Conservation (phyloP, 2,797 vertebrate genomes). For the Gallirallus australis region DNA sequence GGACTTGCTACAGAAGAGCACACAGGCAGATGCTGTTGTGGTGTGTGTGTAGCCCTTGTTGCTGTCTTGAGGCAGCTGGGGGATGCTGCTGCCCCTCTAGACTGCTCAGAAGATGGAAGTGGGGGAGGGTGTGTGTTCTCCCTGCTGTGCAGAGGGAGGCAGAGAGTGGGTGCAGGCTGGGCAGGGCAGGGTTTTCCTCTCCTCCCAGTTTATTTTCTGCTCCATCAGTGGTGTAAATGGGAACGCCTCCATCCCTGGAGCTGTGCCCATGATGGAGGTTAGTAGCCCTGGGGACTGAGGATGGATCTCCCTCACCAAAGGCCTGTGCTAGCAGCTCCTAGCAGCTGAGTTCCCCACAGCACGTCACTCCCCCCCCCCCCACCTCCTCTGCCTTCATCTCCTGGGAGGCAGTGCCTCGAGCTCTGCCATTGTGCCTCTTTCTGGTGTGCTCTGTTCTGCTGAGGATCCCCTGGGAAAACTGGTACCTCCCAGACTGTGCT, state of each 20-base stretch:
- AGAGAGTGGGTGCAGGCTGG: not conserved
- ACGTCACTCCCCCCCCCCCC: not conserved
- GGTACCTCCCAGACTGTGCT: conserved; percentile 26
- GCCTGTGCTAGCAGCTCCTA: not conserved
- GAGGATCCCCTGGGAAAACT: conserved; percentile 11
- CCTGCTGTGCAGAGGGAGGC: not conserved
- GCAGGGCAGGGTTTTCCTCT: not conserved
- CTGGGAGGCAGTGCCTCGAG: not conserved
- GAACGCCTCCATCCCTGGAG: not conserved
- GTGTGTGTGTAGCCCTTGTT: not conserved
- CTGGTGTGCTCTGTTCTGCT: not conserved
- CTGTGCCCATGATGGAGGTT: not conserved
- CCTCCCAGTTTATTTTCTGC: not conserved
- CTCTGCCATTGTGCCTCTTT: not conserved
- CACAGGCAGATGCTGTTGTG: not conserved
- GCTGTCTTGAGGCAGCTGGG: rapidly evolving
- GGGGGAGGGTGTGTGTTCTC: not conserved
- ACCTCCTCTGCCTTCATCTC: not conserved
- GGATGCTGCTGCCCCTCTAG: not conserved
- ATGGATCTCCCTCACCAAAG: not conserved
- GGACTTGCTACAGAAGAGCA: not conserved
- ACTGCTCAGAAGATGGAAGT: not conserved
- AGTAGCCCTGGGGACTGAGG: not conserved
- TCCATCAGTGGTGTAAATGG: not conserved
- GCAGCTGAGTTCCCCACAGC: not conserved